Percentiles rank a stretch among this genome's conserved stretches.
Conservation (phyloP, 2,797 vertebrate genomes). For the Numenius phaeopus region DNA sequence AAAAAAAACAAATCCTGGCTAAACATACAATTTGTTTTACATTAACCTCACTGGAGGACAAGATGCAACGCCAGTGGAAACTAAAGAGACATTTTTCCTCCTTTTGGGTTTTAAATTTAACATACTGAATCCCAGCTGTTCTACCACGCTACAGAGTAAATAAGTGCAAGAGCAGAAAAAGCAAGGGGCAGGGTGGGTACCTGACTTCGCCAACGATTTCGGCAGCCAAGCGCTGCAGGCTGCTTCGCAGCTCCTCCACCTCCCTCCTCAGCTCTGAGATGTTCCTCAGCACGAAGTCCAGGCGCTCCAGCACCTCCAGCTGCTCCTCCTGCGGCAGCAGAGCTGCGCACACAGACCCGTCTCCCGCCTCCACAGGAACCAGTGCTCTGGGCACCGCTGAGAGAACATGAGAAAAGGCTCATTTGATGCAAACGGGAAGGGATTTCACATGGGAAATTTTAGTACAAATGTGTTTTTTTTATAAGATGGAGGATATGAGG, state of each 20-base stretch:
- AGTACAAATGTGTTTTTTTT: too few relatives aligned
- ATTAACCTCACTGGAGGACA: not conserved
- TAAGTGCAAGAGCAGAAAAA: accelerated
- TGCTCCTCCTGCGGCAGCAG: slow-evolving; percentile 80
- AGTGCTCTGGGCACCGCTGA: slow-evolving; percentile 50
- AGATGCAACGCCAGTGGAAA: accelerated
- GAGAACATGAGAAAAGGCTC: not conserved
- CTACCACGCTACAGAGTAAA: accelerated
- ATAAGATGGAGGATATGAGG: not conserved
- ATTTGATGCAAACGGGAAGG: accelerated
- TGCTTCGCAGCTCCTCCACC: slow-evolving; percentile 87
- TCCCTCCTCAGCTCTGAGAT: slow-evolving; percentile 86
- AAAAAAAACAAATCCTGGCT: not conserved
- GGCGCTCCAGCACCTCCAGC: slow-evolving; percentile 85
- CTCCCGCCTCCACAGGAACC: slow-evolving; percentile 67
- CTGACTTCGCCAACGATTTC: slow-evolving; percentile 91
- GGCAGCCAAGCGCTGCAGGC: slow-evolving; percentile 85
- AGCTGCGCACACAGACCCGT: not conserved
- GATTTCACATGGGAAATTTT: accelerated
- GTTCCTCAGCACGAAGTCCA: slow-evolving; percentile 89
- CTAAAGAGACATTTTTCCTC: not conserved
- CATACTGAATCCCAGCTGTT: accelerated
- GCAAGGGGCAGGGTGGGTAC: slow-evolving; percentile 36
- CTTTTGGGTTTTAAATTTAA: not conserved
- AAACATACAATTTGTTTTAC: not conserved